Conservation (phyloP, 2,113 vertebrate genomes). For the Herpetotheres cachinnans region DNA sequence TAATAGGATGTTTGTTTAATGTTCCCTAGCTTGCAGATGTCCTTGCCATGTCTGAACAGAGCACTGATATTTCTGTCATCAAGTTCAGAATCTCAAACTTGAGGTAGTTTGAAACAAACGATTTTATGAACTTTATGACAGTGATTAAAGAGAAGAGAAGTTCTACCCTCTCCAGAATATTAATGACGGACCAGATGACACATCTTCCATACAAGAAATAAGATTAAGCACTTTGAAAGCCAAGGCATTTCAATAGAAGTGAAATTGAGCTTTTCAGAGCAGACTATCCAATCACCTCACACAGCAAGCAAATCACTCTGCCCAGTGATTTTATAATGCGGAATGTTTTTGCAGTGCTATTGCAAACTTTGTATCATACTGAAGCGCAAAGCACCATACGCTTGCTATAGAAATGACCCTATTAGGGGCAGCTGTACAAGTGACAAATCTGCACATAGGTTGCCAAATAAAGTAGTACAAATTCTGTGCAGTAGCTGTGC, state of each 20-base stretch:
- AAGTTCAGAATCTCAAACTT: background rate
- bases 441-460: background rate
- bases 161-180: constrained; percentile 23
- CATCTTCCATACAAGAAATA: constrained; percentile 41
- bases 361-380: background rate
- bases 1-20: background rate
- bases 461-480: background rate
- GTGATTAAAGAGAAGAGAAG: background rate
- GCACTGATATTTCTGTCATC: background rate
- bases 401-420: background rate
- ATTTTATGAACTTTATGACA: background rate
- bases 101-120: background rate
- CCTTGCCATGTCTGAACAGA: background rate
- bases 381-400: background rate
- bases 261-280: constrained; percentile 57
- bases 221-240: constrained; percentile 50
- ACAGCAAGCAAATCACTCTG: constrained; percentile 38
- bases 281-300: constrained; percentile 44
- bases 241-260: constrained; percentile 42
- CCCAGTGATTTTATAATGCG: background rate
- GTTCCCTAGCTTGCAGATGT: background rate
- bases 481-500: background rate
- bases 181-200: constrained; percentile 1
- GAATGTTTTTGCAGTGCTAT: background rate
- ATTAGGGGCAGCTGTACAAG: background rate